phyloP scores from a whole-genome alignment of 2,113 vertebrate species.

The Amphiprion percula region DNA sequence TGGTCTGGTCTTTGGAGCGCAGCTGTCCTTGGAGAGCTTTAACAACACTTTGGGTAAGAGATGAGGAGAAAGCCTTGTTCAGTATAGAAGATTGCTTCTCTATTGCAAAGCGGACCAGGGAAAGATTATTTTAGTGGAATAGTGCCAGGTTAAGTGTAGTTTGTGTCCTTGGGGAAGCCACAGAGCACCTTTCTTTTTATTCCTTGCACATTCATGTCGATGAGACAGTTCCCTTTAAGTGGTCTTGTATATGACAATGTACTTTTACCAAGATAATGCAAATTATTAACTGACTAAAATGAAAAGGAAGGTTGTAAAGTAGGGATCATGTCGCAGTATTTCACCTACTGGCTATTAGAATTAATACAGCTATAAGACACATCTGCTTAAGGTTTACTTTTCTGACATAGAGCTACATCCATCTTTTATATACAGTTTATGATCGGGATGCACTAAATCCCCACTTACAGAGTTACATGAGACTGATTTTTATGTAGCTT shows the following conservation, averaged over 20 bases:
- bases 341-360: too few relatives aligned
- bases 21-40: conserved; percentile 46
- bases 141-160: conserved; percentile 9
- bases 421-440: too few relatives aligned
- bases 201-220: background rate
- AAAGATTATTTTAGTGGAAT: conserved; percentile 20
- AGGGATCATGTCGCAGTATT: too few relatives aligned
- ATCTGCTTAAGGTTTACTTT: too few relatives aligned
- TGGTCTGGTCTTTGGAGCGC: conserved; percentile 18
- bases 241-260: background rate
- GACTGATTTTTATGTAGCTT: too few relatives aligned
- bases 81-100: conserved; percentile 11
- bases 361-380: too few relatives aligned
- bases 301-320: too few relatives aligned
- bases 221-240: background rate
- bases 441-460: too few relatives aligned
- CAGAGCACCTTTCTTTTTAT: background rate
- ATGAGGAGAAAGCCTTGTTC: background rate
- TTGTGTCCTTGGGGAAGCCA: conserved; percentile 12
- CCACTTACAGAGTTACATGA: too few relatives aligned
- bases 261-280: background rate
- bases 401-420: too few relatives aligned
- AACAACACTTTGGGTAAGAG: conserved; percentile 11
- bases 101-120: background rate
- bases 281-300: too few relatives aligned